These are phyloP conservation scores for Spodoptera picta DNA, from an alignment of 2,888 invertebrate species.

Conservation along the genomic window DNA sequence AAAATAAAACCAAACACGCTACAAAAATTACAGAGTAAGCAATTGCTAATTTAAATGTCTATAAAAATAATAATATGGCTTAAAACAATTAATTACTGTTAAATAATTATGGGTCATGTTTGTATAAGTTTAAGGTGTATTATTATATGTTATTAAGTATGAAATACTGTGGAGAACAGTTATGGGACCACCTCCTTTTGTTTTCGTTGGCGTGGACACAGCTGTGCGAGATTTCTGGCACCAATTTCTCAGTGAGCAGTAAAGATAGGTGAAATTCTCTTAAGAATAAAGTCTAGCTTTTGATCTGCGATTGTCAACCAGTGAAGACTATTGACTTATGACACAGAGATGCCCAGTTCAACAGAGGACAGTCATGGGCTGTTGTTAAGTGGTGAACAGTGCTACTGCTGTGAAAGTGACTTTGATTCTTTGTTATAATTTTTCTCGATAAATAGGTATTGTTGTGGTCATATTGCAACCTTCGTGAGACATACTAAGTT, in stretches of 20 bases:
- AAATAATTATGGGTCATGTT: neutral
- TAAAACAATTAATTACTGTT: neutral
- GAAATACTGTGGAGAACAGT: constrained; percentile 27
- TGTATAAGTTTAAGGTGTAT: constrained; percentile 1
- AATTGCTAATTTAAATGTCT: neutral
- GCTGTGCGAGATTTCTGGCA: constrained; percentile 9
- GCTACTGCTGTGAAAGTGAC: too few species aligned
- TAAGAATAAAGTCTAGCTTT: too few species aligned
- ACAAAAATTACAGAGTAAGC: constrained; percentile 15
- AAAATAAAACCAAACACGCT: too few species aligned
- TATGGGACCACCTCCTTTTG: constrained; percentile 11
- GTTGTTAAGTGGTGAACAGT: too few species aligned
- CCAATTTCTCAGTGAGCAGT: neutral
- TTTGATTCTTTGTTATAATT: too few species aligned
- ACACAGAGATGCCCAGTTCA: too few species aligned
- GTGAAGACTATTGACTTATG: too few species aligned
- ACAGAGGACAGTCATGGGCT: too few species aligned
- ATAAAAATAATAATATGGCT: neutral
- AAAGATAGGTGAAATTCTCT: neutral
- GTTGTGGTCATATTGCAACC: too few species aligned
- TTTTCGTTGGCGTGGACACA: constrained; percentile 14
- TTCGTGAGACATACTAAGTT: too few species aligned
- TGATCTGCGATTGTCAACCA: too few species aligned
- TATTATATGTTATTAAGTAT: constrained; percentile 15
- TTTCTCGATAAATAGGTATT: too few species aligned